Percentiles rank a stretch among this genome's conserved stretches.
Conservation (phyloP, 2,113 vertebrate species). For the Acrocephalus arundinaceus region DNA sequence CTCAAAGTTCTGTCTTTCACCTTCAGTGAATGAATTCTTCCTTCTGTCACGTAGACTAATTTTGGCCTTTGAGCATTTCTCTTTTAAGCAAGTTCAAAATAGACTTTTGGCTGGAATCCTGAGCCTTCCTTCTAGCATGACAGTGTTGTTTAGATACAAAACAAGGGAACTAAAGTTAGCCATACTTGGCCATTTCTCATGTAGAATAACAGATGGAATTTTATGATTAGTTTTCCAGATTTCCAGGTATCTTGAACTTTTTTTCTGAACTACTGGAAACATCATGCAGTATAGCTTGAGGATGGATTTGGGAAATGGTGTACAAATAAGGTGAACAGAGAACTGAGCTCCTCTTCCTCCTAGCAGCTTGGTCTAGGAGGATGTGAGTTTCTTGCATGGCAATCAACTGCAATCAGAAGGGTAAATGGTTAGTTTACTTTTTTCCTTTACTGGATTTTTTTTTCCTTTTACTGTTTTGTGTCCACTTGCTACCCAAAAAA, state of each 20-base stretch:
- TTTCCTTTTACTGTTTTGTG: neutral
- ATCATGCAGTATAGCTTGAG: neutral
- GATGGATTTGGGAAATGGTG: neutral
- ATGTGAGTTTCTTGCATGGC: neutral
- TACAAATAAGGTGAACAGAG: neutral
- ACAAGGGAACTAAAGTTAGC: neutral
- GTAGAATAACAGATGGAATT: neutral
- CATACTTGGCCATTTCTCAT: neutral
- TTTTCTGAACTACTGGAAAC: neutral
- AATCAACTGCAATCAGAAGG: neutral
- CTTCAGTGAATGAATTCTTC: conserved; percentile 34
- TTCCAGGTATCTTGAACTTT: neutral
- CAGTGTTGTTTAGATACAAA: conserved; percentile 12
- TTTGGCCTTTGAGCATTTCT: conserved; percentile 45
- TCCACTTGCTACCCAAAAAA: neutral
- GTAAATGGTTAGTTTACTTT: neutral
- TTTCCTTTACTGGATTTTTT: neutral
- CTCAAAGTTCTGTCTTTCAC: conserved; percentile 45
- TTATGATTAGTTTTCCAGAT: neutral
- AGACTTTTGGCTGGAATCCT: conserved; percentile 61
- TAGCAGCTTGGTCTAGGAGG: neutral
- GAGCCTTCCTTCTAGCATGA: conserved; percentile 10
- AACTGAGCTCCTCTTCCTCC: neutral
- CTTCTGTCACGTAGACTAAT: conserved; percentile 46
- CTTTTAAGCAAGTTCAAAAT: conserved; percentile 59